These are phyloP conservation scores for Merops nubicus DNA, from an alignment of 2,113 vertebrate species.

Conservation along the genomic window DNA sequence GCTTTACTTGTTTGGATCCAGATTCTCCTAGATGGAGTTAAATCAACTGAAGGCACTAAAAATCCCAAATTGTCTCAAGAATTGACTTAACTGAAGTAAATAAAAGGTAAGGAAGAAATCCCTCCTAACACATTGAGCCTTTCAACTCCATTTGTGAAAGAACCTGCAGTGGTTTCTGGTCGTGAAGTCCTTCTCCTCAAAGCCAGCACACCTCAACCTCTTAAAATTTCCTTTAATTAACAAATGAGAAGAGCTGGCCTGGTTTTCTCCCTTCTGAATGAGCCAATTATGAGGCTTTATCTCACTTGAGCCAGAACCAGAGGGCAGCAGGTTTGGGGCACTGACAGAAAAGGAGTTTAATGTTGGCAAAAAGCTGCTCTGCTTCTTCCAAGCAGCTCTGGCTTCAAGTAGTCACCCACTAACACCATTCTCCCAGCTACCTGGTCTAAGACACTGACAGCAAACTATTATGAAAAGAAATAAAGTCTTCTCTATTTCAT, in stretches of 20 bases:
- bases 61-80: background rate
- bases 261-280: background rate
- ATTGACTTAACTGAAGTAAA: background rate
- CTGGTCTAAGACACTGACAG: too few species aligned
- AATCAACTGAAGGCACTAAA: background rate
- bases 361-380: background rate
- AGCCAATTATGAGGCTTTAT: background rate
- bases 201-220: background rate
- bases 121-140: background rate
- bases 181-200: background rate
- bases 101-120: background rate
- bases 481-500: background rate
- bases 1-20: background rate
- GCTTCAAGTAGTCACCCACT: fast-evolving
- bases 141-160: background rate
- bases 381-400: background rate
- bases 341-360: background rate
- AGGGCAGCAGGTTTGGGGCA: background rate
- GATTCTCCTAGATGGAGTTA: background rate
- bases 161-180: background rate
- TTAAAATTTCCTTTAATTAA: background rate
- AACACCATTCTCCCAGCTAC: background rate
- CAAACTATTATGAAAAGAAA: background rate
- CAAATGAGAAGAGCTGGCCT: background rate
- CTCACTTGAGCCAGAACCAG: background rate